Evolutionary conservation across 37 sponge, comb jelly and placozoan genomes (phyloP), one percentile per base, ranked within the genome.

Genomic region (Bolinopsis microptera): DNA sequence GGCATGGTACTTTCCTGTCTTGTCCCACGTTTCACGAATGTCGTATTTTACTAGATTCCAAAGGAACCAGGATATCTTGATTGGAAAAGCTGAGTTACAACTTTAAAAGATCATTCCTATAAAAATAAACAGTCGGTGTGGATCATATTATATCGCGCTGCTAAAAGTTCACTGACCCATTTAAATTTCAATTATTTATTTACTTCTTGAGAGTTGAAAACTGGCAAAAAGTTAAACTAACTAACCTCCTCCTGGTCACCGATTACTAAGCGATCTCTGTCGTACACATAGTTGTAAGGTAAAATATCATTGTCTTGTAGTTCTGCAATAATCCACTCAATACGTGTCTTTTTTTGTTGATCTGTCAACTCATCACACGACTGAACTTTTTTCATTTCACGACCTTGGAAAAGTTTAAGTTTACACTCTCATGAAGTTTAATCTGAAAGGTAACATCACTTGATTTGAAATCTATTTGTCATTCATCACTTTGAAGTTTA

Each of bases 301-400:
- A 86, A 27, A 25, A 86, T 40, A 23, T 86, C 90, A 27, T 86
- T 23, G 61, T 86, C 90, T 40, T 86, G 90, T 9, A 86, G 35
- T 86, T 86, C 90, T 5, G 90, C 90, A 24, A 86, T 86, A 8
- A 86, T 86, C 90, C 90, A 86, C 61, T 86, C 90, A n/a, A 86
- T 41, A 2, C 90, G 37, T 0, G 90, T 86, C 39, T 86, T 86
- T 38, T 86, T 86, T 41, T 86, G 90, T 48, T 86, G 90, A 27
- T 86, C 90, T 24, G 90, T 86, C 13, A 86, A 48, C 8, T 86
- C 90, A 86, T 86, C 90, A 41, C 90, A 86, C 0, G 90, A 33
- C 36, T 86, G 90, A 8, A 86, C 90, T 40, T 86, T 86, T 41
- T 86, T 86, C 90, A 86, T 86, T 41, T 86, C 90, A 24, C 90